Evolutionary conservation across 2,113 vertebrate genomes (phyloP), one percentile per base, ranked within the genome.

Genomic region (Ophthalmolycus amberensis): DNA sequence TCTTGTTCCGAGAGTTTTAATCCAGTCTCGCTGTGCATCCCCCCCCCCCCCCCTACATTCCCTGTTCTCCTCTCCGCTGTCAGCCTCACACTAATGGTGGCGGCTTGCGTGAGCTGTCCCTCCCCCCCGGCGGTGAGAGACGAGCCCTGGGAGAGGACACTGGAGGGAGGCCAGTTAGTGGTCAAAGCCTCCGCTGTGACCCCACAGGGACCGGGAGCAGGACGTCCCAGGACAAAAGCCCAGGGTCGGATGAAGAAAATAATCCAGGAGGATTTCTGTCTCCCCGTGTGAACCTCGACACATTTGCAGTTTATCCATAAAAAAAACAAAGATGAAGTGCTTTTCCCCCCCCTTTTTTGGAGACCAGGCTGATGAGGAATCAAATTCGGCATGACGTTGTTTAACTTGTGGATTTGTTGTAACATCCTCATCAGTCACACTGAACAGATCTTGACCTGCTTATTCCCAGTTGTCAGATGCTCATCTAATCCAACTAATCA

Each of bases 111-210:
- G 83, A 86, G 77, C 56, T 40, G 59, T 38, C 25, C 74, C 25
- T 14, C 82, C 84, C 87, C 67, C 83, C 69, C 40, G 18, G 64
- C 50, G 7, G 32, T 44, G 72, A 75, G 87, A 82, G 75, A 60
- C 15, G 9, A 80, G 46, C 71, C 66, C 58, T 46, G 40, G 76
- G 86, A 85, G 90, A 79, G 75, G 75, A 38, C 63, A 32, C 32
- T 89, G 88, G 87, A 89, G 34, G 48, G 80, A 34, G 71, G 90
- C 86, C 92, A 92, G 88, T 77, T 65, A 46, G 74, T 85, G 86
- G 89, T 90, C 68, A 78, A 80, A 88, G 78, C 83, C 86, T 86
- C 69, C 54, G 71, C 44, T 48, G 78, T 85, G 87, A 92, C 89
- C 90, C 85, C 82, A 82, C 68, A 60, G 79, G 85, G 85, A 84